A percentile compares a stretch with the other conserved stretches of the same genome.
Conservation (phyloP, 2,797 vertebrate genomes). For the Darevskia nairensis region DNA sequence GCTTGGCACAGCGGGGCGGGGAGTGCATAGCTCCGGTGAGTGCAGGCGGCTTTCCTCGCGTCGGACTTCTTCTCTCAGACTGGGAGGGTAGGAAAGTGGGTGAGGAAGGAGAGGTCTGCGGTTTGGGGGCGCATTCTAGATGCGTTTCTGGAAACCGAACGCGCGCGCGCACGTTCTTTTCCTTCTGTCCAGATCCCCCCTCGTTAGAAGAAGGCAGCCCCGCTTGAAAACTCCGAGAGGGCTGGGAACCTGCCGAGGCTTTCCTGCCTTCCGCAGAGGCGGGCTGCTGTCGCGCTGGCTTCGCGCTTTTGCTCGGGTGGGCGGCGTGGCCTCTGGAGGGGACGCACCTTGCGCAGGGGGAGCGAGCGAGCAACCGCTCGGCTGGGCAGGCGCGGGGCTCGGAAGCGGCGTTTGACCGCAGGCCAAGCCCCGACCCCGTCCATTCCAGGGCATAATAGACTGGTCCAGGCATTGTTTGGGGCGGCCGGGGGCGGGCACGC, state of each 20-base stretch:
- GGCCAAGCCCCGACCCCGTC: not conserved
- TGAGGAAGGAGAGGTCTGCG: not conserved
- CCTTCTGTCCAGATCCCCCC: too few species aligned
- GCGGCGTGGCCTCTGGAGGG: not conserved
- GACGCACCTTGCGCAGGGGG: not conserved
- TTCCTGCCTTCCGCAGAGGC: not conserved
- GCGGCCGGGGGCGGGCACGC: not conserved
- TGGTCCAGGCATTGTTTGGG: too few species aligned
- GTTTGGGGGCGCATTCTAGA: not conserved
- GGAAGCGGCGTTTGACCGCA: not conserved
- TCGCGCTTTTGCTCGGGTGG: not conserved
- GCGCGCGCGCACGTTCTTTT: not conserved
- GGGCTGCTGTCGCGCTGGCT: not conserved
- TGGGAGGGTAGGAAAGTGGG: not conserved
- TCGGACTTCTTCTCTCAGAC: not conserved
- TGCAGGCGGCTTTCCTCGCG: not conserved
- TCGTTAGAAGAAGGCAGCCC: not conserved
- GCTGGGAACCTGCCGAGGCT: not conserved
- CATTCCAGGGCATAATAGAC: not conserved
- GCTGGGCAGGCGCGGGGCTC: not conserved
- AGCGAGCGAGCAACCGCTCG: not conserved
- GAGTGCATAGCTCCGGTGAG: conserved; percentile 33
- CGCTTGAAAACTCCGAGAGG: not conserved
- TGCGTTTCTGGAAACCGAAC: not conserved
- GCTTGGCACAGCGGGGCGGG: not conserved